Percentiles rank a stretch among this genome's conserved stretches.
phyloP scores from a whole-genome alignment of 2,888 invertebrate species.

The Tipula confusa region DNA sequence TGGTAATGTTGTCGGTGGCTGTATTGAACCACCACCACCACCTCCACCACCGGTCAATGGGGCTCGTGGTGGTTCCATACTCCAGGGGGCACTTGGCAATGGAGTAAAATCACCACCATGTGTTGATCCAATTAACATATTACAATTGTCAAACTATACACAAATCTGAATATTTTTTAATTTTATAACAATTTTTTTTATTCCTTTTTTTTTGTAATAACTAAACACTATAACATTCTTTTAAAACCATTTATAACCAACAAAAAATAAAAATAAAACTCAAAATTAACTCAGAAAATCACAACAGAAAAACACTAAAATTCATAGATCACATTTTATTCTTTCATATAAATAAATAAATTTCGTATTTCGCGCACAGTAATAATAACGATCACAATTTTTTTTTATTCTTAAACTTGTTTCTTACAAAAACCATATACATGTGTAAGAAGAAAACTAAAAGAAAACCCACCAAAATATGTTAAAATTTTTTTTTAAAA shows the following conservation, averaged over 20 bases:
- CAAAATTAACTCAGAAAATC: not conserved
- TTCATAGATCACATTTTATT: conserved; percentile 25
- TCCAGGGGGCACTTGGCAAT: conserved; percentile 42
- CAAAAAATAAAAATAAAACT: no score
- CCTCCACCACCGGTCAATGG: conserved; percentile 37
- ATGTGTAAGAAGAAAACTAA: conserved; percentile 3
- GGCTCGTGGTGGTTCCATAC: conserved; percentile 42
- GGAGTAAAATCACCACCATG: conserved; percentile 42
- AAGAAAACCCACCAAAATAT: conserved; percentile 21
- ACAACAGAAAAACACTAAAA: not conserved
- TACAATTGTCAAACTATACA: conserved; percentile 34
- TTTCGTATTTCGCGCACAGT: not conserved
- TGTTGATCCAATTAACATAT: conserved; percentile 44
- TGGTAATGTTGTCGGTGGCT: conserved; percentile 52
- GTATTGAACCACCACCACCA: conserved; percentile 42
- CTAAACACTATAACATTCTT: not conserved
- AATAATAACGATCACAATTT: not conserved
- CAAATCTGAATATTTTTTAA: not conserved
- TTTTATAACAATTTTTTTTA: not conserved
- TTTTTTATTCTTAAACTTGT: not conserved
- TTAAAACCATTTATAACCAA: conserved; percentile 4
- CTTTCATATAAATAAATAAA: not conserved
- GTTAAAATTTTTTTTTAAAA: no score
- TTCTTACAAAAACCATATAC: not conserved
- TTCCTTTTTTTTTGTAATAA: not conserved